Percentiles rank a stretch among this genome's conserved stretches.
These are phyloP conservation scores for Pteropus rufus DNA, from an alignment of 2,797 vertebrate genomes.

Conservation along the genomic window DNA sequence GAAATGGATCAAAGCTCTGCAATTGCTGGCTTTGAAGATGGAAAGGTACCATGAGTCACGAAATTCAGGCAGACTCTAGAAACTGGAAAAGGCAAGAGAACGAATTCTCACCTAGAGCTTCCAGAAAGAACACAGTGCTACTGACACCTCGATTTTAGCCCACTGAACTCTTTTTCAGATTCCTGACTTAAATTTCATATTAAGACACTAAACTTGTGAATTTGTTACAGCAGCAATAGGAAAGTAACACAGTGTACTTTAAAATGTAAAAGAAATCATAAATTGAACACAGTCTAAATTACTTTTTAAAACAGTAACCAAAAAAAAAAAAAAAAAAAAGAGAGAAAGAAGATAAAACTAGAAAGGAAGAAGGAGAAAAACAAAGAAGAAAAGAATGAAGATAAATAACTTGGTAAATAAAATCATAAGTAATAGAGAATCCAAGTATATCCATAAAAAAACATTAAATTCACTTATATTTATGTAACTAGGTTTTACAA, in stretches of 20 bases:
- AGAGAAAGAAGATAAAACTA: neutral
- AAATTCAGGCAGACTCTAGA: neutral
- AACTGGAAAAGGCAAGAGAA: neutral
- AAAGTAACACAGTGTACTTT: neutral
- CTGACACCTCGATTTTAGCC: neutral
- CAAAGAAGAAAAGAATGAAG: neutral
- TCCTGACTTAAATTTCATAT: neutral
- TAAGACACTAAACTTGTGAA: neutral
- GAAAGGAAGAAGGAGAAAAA: neutral
- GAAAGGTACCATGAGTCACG: neutral
- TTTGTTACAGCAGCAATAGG: neutral
- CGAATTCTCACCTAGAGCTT: neutral
- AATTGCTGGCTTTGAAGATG: neutral
- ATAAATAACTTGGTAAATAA: neutral
- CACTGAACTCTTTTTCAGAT: neutral
- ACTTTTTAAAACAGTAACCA: neutral
- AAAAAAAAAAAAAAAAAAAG: neutral
- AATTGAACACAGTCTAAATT: neutral
- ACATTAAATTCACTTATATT: neutral
- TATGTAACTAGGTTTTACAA: neutral
- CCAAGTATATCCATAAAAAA: neutral
- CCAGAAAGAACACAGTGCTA: neutral
- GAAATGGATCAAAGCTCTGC: neutral
- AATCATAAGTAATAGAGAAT: neutral
- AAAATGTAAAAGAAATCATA: neutral